Evolutionary conservation across 2,888 invertebrate genomes (phyloP), one percentile per base, ranked within the genome.

Genomic region (Tuberolachnus salignus): DNA sequence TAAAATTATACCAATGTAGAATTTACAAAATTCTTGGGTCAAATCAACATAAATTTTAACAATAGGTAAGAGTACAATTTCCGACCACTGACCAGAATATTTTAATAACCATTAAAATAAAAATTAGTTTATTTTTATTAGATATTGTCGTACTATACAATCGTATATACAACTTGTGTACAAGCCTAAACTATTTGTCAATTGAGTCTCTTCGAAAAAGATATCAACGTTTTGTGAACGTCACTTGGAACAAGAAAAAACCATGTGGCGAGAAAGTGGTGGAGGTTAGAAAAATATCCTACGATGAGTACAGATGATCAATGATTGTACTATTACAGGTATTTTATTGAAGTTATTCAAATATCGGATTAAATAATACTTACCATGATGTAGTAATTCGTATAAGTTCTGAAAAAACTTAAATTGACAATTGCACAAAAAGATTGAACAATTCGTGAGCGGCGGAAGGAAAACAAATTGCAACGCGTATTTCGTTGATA

Each of bases 311-410:
- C 9, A 13, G 21, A 51, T n/a, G 16, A 51, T 14, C 6, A n/a
- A 34, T 34, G 34, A 34, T 34, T 34, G 11, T n/a, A 23, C 55
- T 14, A n/a, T 42, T 6, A 34, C 1, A 61, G 1, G 11, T 8
- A 53, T 6, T 6, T 8, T 14, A 42, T 21, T 73, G n/a, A 16
- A 53, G n/a, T 11, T 10, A 21, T 13, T 19, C n/a, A 51, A 1
- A 6, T 51, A 61, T 61, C 44, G 19, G 8, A 53, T 26, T 4
- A 42, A n/a, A 73, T 3, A 53, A 67, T 19, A 13, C 69, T 78
- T 69, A 78, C 78, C 78, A 78, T 78, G 10, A 34, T 75, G 0
- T n/a, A n/a, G n/a, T n/a, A 19, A 13, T 19, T 75, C 11, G 21
- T 49, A 14, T 3, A 66, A 23, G n/a, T 44, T 21, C n/a, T n/a